phyloP scores from a whole-genome alignment of 2,113 vertebrate species.

The Terrapene triunguis region DNA sequence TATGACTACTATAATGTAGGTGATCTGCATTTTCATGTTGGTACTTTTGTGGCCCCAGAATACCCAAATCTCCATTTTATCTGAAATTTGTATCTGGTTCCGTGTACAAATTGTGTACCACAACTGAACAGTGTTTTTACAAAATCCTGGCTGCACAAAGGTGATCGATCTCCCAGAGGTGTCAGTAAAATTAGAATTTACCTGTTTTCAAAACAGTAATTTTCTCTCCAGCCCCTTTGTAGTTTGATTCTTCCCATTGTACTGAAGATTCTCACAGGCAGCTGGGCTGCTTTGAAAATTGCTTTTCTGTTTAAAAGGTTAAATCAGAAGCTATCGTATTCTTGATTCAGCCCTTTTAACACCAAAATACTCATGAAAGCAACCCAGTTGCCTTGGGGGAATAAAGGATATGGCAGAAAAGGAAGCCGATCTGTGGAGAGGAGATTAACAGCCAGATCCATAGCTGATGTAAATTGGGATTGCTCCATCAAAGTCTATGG shows the following conservation, averaged over 20 bases:
- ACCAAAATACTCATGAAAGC: not conserved
- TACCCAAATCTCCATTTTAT: too few relatives aligned
- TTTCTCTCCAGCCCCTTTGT: constrained; percentile 62
- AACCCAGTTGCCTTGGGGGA: not conserved
- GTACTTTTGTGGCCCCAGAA: too few relatives aligned
- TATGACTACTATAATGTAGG: too few relatives aligned
- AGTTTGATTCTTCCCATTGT: constrained; percentile 27
- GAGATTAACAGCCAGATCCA: accelerated
- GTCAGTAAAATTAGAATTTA: constrained; percentile 77
- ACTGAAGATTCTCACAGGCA: constrained; percentile 42
- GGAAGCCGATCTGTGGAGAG: not conserved
- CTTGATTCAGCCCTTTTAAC: not conserved
- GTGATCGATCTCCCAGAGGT: constrained; percentile 53
- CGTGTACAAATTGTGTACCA: too few relatives aligned
- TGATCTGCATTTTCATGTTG: too few relatives aligned
- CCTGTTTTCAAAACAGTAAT: constrained; percentile 76
- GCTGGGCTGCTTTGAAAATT: constrained; percentile 68
- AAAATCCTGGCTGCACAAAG: constrained; percentile 60
- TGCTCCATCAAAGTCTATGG: not conserved
- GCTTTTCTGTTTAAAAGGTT: constrained; percentile 51
- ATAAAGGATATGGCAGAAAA: not conserved
- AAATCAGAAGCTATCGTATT: constrained; percentile 37
- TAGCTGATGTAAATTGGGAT: accelerated
- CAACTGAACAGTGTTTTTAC: too few relatives aligned
- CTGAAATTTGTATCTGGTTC: too few relatives aligned